phyloP scores from a whole-genome alignment of 2,113 vertebrate genomes.

The Festucalex cinctus region DNA sequence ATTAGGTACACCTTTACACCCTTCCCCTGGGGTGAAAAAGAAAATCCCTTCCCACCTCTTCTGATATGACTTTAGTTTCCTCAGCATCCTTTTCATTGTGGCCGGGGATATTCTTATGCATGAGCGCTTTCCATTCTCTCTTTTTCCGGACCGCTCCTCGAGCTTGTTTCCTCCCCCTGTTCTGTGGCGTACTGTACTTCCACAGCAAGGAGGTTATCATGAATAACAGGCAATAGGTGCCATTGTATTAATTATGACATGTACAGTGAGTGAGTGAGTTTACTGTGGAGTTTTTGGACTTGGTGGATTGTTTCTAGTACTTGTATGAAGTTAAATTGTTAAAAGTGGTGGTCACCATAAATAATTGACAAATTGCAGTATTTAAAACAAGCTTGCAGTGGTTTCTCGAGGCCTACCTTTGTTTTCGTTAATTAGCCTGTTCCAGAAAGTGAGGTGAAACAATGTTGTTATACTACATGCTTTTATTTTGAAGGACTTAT shows the following conservation, averaged over 20 bases:
- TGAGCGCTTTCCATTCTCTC: conserved; percentile 15
- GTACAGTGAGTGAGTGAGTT: too few species aligned
- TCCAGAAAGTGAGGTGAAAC: too few species aligned
- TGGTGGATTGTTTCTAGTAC: too few species aligned
- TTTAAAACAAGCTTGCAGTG: too few species aligned
- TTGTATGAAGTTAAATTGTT: too few species aligned
- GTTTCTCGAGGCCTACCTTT: too few species aligned
- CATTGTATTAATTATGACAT: background rate
- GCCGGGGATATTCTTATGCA: conserved; percentile 1
- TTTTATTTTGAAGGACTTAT: too few species aligned
- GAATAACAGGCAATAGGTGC: too few species aligned
- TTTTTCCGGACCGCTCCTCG: background rate
- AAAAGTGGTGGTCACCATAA: background rate
- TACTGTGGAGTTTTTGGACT: too few species aligned
- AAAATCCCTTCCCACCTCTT: conserved; percentile 16
- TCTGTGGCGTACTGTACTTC: background rate
- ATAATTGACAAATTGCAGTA: too few species aligned
- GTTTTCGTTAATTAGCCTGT: too few species aligned
- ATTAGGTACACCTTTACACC: background rate
- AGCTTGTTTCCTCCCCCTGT: background rate
- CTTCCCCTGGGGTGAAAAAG: conserved; percentile 6
- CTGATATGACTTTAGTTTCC: conserved; percentile 26
- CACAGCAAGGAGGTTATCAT: background rate
- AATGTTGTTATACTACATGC: too few species aligned
- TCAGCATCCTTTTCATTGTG: background rate